A percentile compares a stretch with the other conserved stretches of the same genome.
phyloP scores from a whole-genome alignment of 2,113 vertebrate species.

The Scartelaos histophorus region DNA sequence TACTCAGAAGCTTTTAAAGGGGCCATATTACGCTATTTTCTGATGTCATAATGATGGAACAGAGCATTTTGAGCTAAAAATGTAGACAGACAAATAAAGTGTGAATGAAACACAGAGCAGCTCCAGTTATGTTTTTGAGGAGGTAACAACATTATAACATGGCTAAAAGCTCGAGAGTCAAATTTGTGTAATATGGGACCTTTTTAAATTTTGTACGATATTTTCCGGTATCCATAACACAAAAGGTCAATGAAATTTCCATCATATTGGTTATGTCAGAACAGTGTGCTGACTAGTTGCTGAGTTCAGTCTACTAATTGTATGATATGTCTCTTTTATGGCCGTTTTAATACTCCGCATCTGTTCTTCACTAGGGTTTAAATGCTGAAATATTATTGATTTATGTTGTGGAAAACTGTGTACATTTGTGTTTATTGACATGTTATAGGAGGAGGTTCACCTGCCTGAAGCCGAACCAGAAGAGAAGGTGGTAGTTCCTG shows the following conservation, averaged over 20 bases:
- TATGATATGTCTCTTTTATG: background rate
- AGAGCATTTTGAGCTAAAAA: too few species aligned
- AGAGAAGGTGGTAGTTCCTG: slow-evolving; percentile 70
- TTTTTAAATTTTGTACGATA: background rate
- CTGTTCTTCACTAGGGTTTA: background rate
- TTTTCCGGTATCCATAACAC: slow-evolving; percentile 1
- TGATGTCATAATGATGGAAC: too few species aligned
- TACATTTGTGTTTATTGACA: slow-evolving; percentile 3
- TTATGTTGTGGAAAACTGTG: background rate
- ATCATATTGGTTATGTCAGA: background rate
- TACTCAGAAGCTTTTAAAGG: background rate
- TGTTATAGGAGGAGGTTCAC: slow-evolving; percentile 79
- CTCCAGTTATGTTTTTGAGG: too few species aligned
- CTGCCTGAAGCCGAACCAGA: slow-evolving; percentile 70
- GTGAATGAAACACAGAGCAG: too few species aligned
- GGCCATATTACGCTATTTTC: too few species aligned
- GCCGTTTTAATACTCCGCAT: background rate
- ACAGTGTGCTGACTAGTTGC: background rate
- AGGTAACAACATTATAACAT: too few species aligned
- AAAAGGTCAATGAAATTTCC: background rate
- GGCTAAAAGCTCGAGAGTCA: too few species aligned
- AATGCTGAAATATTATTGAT: background rate
- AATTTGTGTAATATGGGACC: too few species aligned
- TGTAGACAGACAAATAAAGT: too few species aligned
- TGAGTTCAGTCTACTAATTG: background rate